phyloP scores from a whole-genome alignment of 2,797 vertebrate genomes.

The Aselliscus stoliczkanus region DNA sequence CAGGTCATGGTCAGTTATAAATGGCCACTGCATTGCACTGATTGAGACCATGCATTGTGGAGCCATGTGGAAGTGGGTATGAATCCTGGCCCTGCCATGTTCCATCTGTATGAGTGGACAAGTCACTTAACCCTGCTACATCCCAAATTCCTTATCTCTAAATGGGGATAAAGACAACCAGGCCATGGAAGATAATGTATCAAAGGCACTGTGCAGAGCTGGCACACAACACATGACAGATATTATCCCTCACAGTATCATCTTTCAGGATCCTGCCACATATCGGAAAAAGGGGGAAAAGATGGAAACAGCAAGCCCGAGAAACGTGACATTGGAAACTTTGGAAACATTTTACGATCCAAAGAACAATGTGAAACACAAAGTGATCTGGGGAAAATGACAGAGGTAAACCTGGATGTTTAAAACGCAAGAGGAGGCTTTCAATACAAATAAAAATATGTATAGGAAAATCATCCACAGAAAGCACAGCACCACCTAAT shows the following conservation, averaged over 20 bases:
- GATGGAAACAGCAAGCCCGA: background rate
- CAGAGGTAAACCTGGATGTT: too few relatives aligned
- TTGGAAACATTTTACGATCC: background rate
- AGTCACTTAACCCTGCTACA: background rate
- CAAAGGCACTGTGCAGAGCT: background rate
- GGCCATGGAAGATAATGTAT: background rate
- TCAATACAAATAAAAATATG: background rate
- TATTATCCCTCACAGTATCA: background rate
- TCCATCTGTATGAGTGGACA: background rate
- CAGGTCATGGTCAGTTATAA: background rate
- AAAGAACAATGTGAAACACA: background rate
- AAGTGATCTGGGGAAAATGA: background rate
- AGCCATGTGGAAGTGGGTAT: background rate
- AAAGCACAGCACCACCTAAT: background rate
- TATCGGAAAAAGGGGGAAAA: background rate
- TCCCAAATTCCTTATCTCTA: background rate
- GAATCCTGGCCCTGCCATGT: background rate
- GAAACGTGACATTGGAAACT: background rate
- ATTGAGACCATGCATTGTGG: background rate
- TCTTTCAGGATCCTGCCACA: background rate
- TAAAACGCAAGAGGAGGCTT: background rate
- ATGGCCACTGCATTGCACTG: background rate
- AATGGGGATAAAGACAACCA: background rate
- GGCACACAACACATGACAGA: rapidly evolving
- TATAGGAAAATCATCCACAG: background rate